These are phyloP conservation scores for Portevinia maculata DNA, from an alignment of 2,888 invertebrate species.

Conservation along the genomic window DNA sequence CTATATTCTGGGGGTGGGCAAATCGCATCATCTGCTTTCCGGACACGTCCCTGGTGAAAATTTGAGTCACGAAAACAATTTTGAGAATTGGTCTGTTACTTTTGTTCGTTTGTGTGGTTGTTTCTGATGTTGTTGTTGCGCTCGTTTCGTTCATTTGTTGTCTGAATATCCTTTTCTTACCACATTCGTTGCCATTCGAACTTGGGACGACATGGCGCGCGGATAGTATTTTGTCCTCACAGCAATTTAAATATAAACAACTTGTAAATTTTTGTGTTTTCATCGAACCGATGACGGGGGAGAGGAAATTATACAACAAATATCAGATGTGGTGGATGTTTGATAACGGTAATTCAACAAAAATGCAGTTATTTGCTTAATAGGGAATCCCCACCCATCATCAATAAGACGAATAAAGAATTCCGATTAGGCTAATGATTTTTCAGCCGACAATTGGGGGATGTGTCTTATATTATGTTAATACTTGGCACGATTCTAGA, in stretches of 20 bases:
- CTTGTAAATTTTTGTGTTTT: conserved; percentile 71
- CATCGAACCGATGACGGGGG: conserved; percentile 6
- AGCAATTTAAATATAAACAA: conserved; percentile 73
- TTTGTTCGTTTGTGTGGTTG: conserved; percentile 75
- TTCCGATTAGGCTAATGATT: conserved; percentile 65
- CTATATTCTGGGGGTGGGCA: conserved; percentile 75
- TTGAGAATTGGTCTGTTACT: conserved; percentile 81
- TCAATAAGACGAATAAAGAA: conserved; percentile 60
- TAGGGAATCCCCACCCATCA: neutral
- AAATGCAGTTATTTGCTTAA: conserved; percentile 68
- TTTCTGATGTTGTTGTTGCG: conserved; percentile 52
- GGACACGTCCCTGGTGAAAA: conserved; percentile 81
- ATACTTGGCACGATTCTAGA: conserved; percentile 32
- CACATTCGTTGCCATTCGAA: conserved; percentile 36
- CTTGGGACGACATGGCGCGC: neutral
- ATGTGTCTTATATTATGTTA: neutral
- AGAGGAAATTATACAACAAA: conserved; percentile 49
- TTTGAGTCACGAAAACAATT: conserved; percentile 83
- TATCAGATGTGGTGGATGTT: conserved; percentile 34
- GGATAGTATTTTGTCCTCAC: conserved; percentile 28
- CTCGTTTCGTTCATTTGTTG: conserved; percentile 49
- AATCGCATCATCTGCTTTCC: conserved; percentile 83
- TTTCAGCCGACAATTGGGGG: conserved; percentile 12
- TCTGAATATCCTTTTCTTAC: conserved; percentile 48
- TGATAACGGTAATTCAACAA: conserved; percentile 65